Percentiles rank a stretch among this genome's conserved stretches.
Evolutionary conservation across 1,140 invertebrate genomes (phyloP).

Genomic region (Carcinoscorpius rotundicauda): DNA sequence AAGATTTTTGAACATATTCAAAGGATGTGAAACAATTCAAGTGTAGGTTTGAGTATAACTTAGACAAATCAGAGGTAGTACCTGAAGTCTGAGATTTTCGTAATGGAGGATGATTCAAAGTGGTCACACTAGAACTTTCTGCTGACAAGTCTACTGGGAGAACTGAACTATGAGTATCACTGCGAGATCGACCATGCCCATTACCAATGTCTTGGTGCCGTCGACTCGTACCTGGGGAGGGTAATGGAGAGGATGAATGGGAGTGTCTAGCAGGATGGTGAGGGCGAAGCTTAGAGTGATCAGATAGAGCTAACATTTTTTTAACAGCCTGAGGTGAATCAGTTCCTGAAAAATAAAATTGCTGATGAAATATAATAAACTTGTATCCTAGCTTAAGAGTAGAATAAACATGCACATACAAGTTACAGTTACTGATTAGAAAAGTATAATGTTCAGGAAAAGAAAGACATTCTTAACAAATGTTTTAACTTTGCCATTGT

Average conservation of each 20-base stretch:
- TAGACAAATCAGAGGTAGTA: slow-evolving; percentile 31
- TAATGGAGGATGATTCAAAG: slow-evolving; percentile 73
- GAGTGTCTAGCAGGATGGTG: slow-evolving; percentile 58
- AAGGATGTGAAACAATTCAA: too few species aligned
- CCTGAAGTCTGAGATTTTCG: slow-evolving; percentile 72
- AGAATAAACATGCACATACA: too few species aligned
- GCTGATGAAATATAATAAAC: too few species aligned
- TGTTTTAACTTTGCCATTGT: too few species aligned
- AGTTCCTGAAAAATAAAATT: slow-evolving; percentile 45
- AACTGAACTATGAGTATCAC: slow-evolving; percentile 66
- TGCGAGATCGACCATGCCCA: slow-evolving; percentile 68
- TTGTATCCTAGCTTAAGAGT: too few species aligned
- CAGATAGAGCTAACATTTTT: slow-evolving; percentile 75
- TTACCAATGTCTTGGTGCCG: slow-evolving; percentile 40
- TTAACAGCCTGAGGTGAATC: slow-evolving; percentile 90
- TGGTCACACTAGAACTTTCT: slow-evolving; percentile 89
- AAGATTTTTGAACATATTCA: too few species aligned
- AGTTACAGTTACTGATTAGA: too few species aligned
- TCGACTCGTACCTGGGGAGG: slow-evolving; percentile 33
- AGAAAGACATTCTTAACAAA: too few species aligned
- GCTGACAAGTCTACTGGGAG: slow-evolving; percentile 77
- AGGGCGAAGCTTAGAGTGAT: slow-evolving; percentile 65
- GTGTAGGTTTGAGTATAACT: neutral
- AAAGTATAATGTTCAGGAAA: too few species aligned
- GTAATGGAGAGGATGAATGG: slow-evolving; percentile 40